Base-by-base conservation (phyloP, 2,797 vertebrate genomes). In the Clarias platycephalus region DNA sequence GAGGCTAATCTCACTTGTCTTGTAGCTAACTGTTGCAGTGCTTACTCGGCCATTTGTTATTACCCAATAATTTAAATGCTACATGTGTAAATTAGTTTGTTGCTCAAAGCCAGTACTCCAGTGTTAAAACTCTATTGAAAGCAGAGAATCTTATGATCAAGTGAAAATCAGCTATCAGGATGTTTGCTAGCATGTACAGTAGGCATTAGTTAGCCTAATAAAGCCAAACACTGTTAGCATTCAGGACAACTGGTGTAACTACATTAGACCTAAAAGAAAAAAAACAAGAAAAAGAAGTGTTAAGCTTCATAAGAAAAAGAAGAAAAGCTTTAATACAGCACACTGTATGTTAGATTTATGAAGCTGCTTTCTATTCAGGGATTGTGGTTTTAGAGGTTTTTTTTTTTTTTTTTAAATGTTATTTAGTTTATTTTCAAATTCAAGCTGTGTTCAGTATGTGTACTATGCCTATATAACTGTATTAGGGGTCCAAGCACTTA, bases 311-410 rank as follows among this genome's bases (percentile, higher is more conserved):
- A 53, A 53, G 49, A 8, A 24, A 2, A 24, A 24, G 58, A 24
- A 60, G 22, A 60, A 60, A 53, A 53, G 72, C 26, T 76, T 57
- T 76, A 58, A 76, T 26, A 74, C 71, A 55, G 49, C 71, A 86
- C 26, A 83, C 34, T 64, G 34, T 85, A 64, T 28, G 55, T 24
- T 58, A 28, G 68, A 31, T 84, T 68, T 53, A 70, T 34, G 82
- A 49, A 55, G 72, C 75, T 80, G 67, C 74, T 81, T 63, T 67
- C 84, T n/a, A 68, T 84, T 82, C 82, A 78, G 81, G 82, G 82
- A 86, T 55, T 40, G 66, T 82, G 66, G n/a, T 58, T 58, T 58
- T 34, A 24, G 4, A 20, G 53, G 3, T 70, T 68, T 37, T 68
- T 64, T 28, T 0, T 24, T 62, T 62, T 2, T 60, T 60, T 37